Conservation (phyloP, 2,797 vertebrate genomes). For the Dromococcyx pavoninus region DNA sequence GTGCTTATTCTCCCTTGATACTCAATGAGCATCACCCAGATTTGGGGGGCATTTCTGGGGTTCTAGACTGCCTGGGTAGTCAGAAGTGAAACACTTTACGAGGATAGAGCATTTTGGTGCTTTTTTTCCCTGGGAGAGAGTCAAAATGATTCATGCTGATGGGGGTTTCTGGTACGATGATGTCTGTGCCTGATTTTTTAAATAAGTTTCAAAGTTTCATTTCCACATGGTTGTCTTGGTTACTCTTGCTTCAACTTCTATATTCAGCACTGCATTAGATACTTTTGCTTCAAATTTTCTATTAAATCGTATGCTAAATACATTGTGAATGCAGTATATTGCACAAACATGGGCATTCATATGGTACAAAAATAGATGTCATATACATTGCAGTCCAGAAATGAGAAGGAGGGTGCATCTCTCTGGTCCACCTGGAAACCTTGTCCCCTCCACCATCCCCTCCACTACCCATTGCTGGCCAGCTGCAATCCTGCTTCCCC, state of each 20-base stretch:
- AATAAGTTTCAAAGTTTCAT: conserved; percentile 4
- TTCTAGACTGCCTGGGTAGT: background rate
- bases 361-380: fast-evolving
- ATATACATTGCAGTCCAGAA: background rate
- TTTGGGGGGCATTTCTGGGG: background rate
- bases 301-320: background rate
- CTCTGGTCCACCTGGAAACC: fast-evolving
- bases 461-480: fast-evolving
- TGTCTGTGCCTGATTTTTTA: background rate
- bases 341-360: fast-evolving
- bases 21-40: background rate
- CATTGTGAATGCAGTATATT: fast-evolving
- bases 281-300: background rate
- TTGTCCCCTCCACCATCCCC: background rate
- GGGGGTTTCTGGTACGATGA: background rate
- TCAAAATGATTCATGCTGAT: background rate
- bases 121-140: background rate
- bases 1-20: background rate
- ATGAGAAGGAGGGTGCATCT: background rate
- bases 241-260: background rate
- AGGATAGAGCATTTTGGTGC: background rate
- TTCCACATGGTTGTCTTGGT: background rate
- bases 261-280: background rate
- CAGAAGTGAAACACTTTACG: background rate
- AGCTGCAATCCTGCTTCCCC: background rate